phyloP scores from a whole-genome alignment of 2,888 invertebrate species.

The Drosophila limbata region DNA sequence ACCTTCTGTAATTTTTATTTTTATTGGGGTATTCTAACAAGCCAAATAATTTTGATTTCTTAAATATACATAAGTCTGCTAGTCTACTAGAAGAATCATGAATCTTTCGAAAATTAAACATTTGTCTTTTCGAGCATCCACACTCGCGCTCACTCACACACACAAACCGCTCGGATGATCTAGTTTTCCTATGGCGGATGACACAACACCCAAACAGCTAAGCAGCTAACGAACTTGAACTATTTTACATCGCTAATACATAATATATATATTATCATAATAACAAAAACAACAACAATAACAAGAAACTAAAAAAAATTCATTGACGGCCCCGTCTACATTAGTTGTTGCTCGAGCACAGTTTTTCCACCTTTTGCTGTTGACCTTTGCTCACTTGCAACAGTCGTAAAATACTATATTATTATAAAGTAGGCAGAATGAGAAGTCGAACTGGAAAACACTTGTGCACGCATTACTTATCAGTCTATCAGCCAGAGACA shows the following conservation, averaged over 20 bases:
- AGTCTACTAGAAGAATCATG: slow-evolving; percentile 7
- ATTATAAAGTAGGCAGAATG: slow-evolving; percentile 16
- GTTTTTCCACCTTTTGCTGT: slow-evolving; percentile 34
- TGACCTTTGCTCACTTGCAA: slow-evolving; percentile 54
- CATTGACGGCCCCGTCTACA: slow-evolving; percentile 9
- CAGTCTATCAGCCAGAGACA: slow-evolving; percentile 15
- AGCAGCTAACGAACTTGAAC: slow-evolving; percentile 67
- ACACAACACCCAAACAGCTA: slow-evolving; percentile 44
- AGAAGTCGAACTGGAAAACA: slow-evolving; percentile 3
- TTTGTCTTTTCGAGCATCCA: slow-evolving; percentile 4
- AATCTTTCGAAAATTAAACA: background rate
- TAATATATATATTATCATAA: slow-evolving; percentile 32
- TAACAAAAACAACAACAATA: slow-evolving; percentile 4
- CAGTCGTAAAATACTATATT: slow-evolving; percentile 11
- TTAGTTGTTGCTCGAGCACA: slow-evolving; percentile 3
- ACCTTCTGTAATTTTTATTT: no score
- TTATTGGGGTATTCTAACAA: background rate
- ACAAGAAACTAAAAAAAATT: slow-evolving; percentile 28
- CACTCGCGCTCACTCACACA: background rate
- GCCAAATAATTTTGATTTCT: background rate
- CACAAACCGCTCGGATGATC: slow-evolving; percentile 32
- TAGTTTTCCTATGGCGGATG: slow-evolving; percentile 47
- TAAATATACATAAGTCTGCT: background rate
- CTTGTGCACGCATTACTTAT: slow-evolving; percentile 39
- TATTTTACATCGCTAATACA: slow-evolving; percentile 62